Percentiles rank a stretch among this genome's conserved stretches.
These are phyloP conservation scores for Crossaster papposus DNA, from an alignment of 53 echinoderm and acorn worm species.

Conservation along the genomic window DNA sequence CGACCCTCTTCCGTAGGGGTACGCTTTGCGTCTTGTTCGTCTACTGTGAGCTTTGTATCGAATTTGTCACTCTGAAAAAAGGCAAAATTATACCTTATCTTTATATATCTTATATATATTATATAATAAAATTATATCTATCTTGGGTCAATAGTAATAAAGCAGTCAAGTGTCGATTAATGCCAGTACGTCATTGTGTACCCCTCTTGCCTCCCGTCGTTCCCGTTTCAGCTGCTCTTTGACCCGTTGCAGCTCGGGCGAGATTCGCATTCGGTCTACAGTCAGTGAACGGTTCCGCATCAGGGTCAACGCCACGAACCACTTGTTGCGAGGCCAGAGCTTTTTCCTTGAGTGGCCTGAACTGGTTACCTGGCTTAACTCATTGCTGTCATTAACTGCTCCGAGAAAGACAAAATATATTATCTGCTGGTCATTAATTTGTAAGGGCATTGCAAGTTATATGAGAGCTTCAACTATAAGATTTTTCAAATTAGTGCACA, in stretches of 20 bases:
- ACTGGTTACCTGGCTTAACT: not conserved
- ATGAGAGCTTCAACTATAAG: too few species aligned
- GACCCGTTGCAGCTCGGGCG: constrained; percentile 14
- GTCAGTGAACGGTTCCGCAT: constrained; percentile 30
- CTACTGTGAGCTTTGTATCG: not conserved
- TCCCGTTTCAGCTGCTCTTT: constrained; percentile 9
- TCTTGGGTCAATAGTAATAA: too few species aligned
- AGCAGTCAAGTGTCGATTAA: too few species aligned
- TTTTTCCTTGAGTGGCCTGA: not conserved
- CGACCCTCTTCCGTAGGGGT: not conserved
- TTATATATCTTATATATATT: too few species aligned
- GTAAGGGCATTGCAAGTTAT: too few species aligned
- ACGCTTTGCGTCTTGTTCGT: not conserved
- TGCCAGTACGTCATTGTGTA: not conserved
- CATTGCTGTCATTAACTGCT: not conserved
- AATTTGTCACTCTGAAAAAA: not conserved
- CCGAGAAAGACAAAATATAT: not conserved
- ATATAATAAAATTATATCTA: too few species aligned
- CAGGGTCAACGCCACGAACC: constrained; percentile 60
- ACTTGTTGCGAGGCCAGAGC: constrained; percentile 48
- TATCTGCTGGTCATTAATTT: too few species aligned
- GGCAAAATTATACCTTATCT: not conserved
- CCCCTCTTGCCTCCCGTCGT: not conserved
- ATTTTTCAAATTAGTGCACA: too few species aligned
- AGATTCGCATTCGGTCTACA: constrained; percentile 10